Base-by-base conservation (phyloP, 2,888 invertebrate species). In the Muschampia plurimacula region DNA sequence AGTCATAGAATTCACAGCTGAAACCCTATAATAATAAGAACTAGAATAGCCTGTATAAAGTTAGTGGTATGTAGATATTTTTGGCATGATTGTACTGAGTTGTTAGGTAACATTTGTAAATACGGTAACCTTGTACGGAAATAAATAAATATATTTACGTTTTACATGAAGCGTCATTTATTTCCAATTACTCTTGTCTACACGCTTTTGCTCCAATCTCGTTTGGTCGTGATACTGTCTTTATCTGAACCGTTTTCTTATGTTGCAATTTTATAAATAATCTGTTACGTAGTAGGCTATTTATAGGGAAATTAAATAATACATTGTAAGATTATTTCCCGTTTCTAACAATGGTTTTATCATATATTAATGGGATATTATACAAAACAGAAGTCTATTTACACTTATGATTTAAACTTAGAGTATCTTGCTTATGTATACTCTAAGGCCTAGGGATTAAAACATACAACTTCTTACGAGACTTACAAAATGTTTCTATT, bases 71-170 rank as follows among this genome's bases (percentile, higher is more conserved):
- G 72, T 74, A 73, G 71, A 74, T 76, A 69, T 49, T 75, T 63
- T 59, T 66, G 71, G n/a, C 28, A 22, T 15, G 32, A 15, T 60
- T 49, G 66, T 67, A 62, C 67, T 60, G 41, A 10, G 28, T 5
- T 44, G 57, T 76, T 76, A 74, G 69, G 71, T 75, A 75, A 81
- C 75, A 75, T 59, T 46, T 44, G 66, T 52, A 69, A 59, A 44
- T 80, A 28, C 57, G 12, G 28, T 57, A 81, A 82, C 88, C 87
- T 88, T 88, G 86, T 83, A 82, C 78, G 74, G 78, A 80, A 81
- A 84, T 83, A 81, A 74, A 57, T 57, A 52, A 39, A 73, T 74
- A 74, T 65, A 49, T 65, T 46, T 65, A 60, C 55, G 57, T 55
- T 7, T 22, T n/a, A 44, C 3, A 36, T 49, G 15, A 49, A 64